These are phyloP conservation scores for Malthinus flaveolus DNA, from an alignment of 2,888 invertebrate species.

Conservation along the genomic window DNA sequence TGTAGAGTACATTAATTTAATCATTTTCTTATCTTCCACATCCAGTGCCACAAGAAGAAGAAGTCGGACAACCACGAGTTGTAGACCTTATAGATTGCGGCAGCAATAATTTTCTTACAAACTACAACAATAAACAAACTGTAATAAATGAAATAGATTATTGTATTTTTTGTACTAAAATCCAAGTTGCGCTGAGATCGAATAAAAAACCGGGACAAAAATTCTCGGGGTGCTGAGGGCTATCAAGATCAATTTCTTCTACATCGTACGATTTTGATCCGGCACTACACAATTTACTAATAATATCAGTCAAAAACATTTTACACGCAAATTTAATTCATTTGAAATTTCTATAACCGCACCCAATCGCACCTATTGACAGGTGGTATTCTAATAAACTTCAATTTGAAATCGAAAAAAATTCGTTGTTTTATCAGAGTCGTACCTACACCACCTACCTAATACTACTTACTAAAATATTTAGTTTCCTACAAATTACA, in stretches of 20 bases:
- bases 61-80: neutral
- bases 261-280: neutral
- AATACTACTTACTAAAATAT: too few relatives aligned
- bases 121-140: conserved; percentile 12
- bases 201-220: conserved; percentile 29
- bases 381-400: too few relatives aligned
- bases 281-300: conserved; percentile 14
- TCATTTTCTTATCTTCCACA: too few relatives aligned
- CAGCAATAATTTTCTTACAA: conserved; percentile 20
- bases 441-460: too few relatives aligned
- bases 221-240: conserved; percentile 14
- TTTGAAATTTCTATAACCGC: too few relatives aligned
- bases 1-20: too few relatives aligned
- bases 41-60: neutral
- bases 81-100: conserved; percentile 12
- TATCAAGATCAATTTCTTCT: neutral
- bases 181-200: conserved; percentile 28
- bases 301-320: conserved; percentile 5
- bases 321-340: too few relatives aligned
- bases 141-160: neutral
- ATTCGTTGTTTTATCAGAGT: too few relatives aligned
- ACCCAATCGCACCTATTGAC: too few relatives aligned
- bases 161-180: conserved; percentile 20
- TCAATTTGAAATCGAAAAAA: too few relatives aligned
- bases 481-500: too few relatives aligned